These are phyloP conservation scores for Nothoprocta perdicaria DNA, from an alignment of 2,113 vertebrate species.

Conservation along the genomic window DNA sequence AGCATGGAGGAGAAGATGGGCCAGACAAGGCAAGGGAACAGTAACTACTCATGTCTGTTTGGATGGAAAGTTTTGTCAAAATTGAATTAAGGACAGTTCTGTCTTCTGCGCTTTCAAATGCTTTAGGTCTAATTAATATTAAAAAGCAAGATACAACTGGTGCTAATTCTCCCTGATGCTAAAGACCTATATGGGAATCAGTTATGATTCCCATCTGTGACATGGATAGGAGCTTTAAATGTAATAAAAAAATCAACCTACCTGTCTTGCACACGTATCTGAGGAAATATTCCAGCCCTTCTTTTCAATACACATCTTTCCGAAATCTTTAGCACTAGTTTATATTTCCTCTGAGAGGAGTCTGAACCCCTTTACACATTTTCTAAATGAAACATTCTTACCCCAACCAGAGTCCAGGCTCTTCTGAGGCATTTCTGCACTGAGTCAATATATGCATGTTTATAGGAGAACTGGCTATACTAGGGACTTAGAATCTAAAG, in stretches of 20 bases:
- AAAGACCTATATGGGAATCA: background rate
- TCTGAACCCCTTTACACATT: background rate
- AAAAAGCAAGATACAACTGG: background rate
- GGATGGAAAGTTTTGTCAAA: background rate
- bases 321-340: background rate
- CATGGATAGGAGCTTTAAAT: background rate
- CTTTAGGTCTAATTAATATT: background rate
- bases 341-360: background rate
- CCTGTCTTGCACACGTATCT: background rate
- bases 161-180: background rate
- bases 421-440: background rate
- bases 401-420: background rate
- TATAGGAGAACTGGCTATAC: background rate
- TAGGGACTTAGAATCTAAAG: background rate
- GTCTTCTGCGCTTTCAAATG: background rate
- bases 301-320: background rate
- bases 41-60: background rate
- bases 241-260: background rate
- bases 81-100: background rate
- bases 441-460: background rate
- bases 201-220: background rate
- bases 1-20: slow-evolving; percentile 93
- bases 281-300: background rate
- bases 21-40: slow-evolving; percentile 85
- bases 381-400: background rate